These are phyloP conservation scores for Atherinomorus stipes DNA, from an alignment of 2,113 vertebrate species.

Conservation along the genomic window DNA sequence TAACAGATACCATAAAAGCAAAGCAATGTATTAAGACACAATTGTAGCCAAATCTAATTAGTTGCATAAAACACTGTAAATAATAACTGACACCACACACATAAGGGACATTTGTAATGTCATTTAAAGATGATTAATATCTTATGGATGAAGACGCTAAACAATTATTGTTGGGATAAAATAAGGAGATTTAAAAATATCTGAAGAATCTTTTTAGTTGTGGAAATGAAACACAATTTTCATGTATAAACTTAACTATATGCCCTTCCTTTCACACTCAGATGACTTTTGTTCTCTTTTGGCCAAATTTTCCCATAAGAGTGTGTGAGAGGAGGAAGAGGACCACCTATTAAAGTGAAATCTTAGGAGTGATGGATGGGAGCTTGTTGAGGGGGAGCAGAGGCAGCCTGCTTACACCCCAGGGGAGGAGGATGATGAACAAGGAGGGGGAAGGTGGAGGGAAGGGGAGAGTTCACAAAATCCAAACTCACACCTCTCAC, in stretches of 20 bases:
- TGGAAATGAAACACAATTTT: background rate
- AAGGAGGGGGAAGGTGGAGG: slow-evolving; percentile 12
- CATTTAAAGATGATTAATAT: no score
- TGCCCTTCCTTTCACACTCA: slow-evolving; percentile 19
- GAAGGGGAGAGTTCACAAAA: slow-evolving; percentile 61
- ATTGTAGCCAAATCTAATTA: background rate
- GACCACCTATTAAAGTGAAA: slow-evolving; percentile 83
- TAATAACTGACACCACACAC: background rate
- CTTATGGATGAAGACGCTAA: background rate
- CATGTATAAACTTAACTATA: background rate
- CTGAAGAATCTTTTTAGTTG: background rate
- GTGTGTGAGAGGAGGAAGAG: slow-evolving; percentile 70
- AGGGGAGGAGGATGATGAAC: slow-evolving; percentile 71
- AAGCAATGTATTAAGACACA: background rate
- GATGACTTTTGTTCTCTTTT: slow-evolving; percentile 38
- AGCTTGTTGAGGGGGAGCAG: slow-evolving; percentile 71
- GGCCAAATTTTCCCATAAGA: slow-evolving; percentile 64
- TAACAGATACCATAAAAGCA: background rate
- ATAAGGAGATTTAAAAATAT: background rate
- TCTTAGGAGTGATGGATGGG: slow-evolving; percentile 83
- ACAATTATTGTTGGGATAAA: background rate
- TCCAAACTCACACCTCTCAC: slow-evolving; percentile 73
- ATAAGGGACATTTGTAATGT: background rate
- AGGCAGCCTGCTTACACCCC: slow-evolving; percentile 62
- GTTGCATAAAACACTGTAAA: background rate